phyloP scores from a whole-genome alignment of 2,113 vertebrate genomes.

The Protobothrops flavoviridis region DNA sequence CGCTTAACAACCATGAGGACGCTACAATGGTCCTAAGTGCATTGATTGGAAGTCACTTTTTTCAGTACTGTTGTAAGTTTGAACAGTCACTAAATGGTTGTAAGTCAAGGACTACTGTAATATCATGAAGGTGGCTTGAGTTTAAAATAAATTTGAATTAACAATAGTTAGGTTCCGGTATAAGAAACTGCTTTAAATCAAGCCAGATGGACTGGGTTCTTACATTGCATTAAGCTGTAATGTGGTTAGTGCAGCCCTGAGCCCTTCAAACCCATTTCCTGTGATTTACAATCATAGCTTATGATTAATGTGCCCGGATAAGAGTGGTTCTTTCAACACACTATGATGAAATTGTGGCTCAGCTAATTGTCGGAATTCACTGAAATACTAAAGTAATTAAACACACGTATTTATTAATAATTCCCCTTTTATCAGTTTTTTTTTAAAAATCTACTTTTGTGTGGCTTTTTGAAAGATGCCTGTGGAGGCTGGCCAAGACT shows the following conservation, averaged over 20 bases:
- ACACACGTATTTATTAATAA: neutral
- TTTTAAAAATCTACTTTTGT: neutral
- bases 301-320: neutral
- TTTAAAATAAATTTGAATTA: neutral
- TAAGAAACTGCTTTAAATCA: neutral
- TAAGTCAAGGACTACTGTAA: neutral
- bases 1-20: too few species aligned
- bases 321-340: neutral
- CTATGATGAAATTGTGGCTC: neutral
- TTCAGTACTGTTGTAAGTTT: neutral
- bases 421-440: neutral
- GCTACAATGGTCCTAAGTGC: neutral
- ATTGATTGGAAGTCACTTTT: neutral
- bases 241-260: neutral
- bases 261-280: neutral
- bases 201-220: neutral
- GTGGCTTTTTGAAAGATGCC: neutral
- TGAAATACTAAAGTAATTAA: neutral
- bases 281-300: neutral
- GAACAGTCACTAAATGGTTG: neutral
- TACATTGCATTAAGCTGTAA: neutral
- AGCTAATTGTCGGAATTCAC: neutral
- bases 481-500: neutral
- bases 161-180: neutral
- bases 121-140: neutral